These are phyloP conservation scores for Trididemnum miniatum DNA, from an alignment of 23 tunicate species.

Conservation along the genomic window DNA sequence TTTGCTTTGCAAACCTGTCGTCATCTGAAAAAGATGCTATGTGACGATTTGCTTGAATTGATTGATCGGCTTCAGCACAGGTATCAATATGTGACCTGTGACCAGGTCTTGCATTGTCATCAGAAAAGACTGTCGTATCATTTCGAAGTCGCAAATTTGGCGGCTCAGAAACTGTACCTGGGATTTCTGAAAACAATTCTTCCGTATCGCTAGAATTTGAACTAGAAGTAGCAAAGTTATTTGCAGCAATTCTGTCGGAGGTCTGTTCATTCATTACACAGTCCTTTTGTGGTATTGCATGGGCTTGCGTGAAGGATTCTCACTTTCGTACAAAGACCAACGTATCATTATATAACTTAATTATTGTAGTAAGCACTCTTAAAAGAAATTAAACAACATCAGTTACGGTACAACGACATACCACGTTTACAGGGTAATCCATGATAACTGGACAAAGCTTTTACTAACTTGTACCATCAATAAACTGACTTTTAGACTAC, in stretches of 20 bases:
- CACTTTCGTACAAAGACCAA: neutral
- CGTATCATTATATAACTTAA: conserved; percentile 11
- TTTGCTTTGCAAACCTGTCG: neutral
- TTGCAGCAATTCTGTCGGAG: neutral
- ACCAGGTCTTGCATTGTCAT: neutral
- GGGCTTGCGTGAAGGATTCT: neutral
- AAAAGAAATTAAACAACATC: no score
- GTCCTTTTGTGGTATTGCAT: neutral
- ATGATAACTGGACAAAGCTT: no score
- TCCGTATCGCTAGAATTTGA: neutral
- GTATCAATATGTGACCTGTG: neutral
- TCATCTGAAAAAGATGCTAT: neutral
- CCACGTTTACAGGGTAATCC: no score
- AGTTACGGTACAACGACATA: no score
- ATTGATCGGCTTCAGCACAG: neutral
- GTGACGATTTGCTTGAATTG: neutral
- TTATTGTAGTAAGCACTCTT: no score
- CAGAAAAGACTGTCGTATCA: neutral
- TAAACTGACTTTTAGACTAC: no score
- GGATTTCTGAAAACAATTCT: neutral
- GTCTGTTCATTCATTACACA: conserved; percentile 19
- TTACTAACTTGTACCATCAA: no score
- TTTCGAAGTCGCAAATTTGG: neutral
- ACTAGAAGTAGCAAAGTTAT: neutral
- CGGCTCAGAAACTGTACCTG: neutral